A percentile compares a stretch with the other conserved stretches of the same genome.
These are phyloP conservation scores for Aspidiotus rigidus DNA, from an alignment of 2,888 invertebrate genomes.

Conservation along the genomic window DNA sequence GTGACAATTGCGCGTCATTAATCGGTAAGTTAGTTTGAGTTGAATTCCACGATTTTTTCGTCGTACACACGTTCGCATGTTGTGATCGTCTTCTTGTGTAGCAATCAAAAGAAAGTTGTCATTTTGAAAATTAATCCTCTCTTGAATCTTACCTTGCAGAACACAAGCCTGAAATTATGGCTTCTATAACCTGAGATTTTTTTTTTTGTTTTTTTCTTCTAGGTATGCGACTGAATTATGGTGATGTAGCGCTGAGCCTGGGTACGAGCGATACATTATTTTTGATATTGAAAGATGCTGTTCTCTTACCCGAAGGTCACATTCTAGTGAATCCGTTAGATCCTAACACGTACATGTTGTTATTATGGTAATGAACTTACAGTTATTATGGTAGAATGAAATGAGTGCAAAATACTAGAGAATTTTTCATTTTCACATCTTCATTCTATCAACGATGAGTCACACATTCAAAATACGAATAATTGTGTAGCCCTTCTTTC, in stretches of 20 bases:
- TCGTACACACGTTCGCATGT: not conserved
- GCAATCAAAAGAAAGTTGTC: no score
- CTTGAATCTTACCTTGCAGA: no score
- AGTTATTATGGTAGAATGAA: not conserved
- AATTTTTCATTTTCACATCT: not conserved
- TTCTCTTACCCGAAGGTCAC: constrained; percentile 66
- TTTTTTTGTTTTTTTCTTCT: constrained; percentile 36
- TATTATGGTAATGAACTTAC: constrained; percentile 61
- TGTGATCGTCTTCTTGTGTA: no score
- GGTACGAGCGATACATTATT: constrained; percentile 93
- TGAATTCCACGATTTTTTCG: not conserved
- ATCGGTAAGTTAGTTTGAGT: constrained; percentile 50
- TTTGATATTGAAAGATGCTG: constrained; percentile 60
- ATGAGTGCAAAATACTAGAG: constrained; percentile 2
- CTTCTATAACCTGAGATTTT: no score
- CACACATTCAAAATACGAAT: no score
- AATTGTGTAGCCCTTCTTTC: no score
- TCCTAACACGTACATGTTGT: constrained; percentile 69
- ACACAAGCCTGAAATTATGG: no score
- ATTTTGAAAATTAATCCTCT: no score
- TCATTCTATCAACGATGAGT: no score
- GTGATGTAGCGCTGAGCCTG: constrained; percentile 77
- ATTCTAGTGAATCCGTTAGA: constrained; percentile 79
- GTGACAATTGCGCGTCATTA: constrained; percentile 85
- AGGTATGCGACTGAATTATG: constrained; percentile 69